phyloP scores from a whole-genome alignment of 1,140 invertebrate species.

The Pomacea maculata region DNA sequence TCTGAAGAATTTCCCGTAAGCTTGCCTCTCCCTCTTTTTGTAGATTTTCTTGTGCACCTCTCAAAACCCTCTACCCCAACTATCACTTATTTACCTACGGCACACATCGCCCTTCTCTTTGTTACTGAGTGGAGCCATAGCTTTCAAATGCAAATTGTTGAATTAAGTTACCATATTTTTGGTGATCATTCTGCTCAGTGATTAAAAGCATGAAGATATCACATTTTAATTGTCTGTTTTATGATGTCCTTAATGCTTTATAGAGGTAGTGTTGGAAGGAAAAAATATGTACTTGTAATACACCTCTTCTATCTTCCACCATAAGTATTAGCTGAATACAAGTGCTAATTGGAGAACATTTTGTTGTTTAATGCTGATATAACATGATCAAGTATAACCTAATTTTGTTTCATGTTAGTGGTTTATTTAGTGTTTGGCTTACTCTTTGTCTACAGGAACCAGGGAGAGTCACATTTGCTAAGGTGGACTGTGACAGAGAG shows the following conservation, averaged over 20 bases:
- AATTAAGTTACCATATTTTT: no score
- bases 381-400: not conserved
- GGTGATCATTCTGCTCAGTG: no score
- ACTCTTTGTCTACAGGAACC: constrained; percentile 64
- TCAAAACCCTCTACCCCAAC: not conserved
- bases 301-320: not conserved
- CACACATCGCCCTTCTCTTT: no score
- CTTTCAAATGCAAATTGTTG: no score
- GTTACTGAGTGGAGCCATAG: no score
- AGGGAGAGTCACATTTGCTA: constrained; percentile 90
- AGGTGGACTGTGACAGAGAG: constrained; percentile 96
- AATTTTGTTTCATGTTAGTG: not conserved
- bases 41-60: not conserved
- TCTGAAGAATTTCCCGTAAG: constrained; percentile 77
- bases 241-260: no score
- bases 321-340: no score
- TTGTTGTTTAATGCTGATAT: not conserved
- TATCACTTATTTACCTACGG: no score
- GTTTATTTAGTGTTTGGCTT: constrained; percentile 14
- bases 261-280: not conserved
- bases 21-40: not conserved
- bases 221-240: no score
- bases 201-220: no score
- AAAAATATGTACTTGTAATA: not conserved
- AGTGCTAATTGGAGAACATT: not conserved